Percentiles rank a stretch among this genome's conserved stretches.
These are phyloP conservation scores for Drosophila sp. DNA, from an alignment of 1,140 invertebrate species.

Conservation along the genomic window DNA sequence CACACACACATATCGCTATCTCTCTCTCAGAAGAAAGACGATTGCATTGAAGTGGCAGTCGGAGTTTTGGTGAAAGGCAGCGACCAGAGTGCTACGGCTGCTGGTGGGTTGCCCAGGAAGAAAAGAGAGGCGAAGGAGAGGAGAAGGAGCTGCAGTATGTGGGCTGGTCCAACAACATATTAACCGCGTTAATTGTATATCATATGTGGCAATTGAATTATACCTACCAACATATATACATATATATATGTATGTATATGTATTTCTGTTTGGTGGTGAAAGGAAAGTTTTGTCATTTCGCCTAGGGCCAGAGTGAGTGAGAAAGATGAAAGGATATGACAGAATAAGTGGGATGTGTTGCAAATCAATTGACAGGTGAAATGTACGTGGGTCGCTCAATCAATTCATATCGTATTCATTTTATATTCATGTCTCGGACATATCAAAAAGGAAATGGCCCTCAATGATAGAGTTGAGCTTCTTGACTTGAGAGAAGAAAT, in stretches of 20 bases:
- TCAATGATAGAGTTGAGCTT: too few relatives aligned
- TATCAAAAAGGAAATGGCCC: too few relatives aligned
- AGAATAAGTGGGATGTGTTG: conserved; percentile 13
- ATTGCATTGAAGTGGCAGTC: conserved; percentile 40
- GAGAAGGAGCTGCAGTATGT: conserved; percentile 34
- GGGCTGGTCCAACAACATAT: conserved; percentile 51
- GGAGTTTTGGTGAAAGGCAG: conserved; percentile 55
- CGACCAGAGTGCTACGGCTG: conserved; percentile 19
- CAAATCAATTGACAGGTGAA: conserved; percentile 11
- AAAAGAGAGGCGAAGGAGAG: not conserved
- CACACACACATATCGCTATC: conserved; percentile 4
- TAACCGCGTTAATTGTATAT: conserved; percentile 69
- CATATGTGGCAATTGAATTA: conserved; percentile 43
- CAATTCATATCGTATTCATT: too few relatives aligned
- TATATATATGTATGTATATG: not conserved
- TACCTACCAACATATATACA: not conserved
- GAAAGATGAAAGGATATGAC: conserved; percentile 1
- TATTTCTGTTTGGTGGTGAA: conserved; percentile 40
- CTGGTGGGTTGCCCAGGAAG: conserved; percentile 8
- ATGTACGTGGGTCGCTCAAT: not conserved
- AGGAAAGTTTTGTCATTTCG: conserved; percentile 48
- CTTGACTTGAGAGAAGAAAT: too few relatives aligned
- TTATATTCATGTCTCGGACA: too few relatives aligned
- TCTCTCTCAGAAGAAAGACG: conserved; percentile 17
- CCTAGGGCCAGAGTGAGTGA: conserved; percentile 16